phyloP scores from a whole-genome alignment of 2,113 vertebrate genomes.

The Malurus cyaneus region DNA sequence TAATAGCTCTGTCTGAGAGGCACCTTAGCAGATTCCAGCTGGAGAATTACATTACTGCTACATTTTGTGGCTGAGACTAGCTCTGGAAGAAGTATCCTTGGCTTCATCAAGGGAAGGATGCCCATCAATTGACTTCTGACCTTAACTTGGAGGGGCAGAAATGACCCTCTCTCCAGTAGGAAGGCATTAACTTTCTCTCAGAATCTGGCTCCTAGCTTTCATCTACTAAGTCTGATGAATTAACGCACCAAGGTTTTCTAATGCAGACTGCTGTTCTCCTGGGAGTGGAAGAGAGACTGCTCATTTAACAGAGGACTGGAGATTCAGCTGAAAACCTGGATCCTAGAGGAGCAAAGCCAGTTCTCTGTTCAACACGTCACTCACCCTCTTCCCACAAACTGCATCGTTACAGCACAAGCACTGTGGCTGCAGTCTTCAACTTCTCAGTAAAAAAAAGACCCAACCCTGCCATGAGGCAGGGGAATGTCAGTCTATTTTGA shows the following conservation, averaged over 20 bases:
- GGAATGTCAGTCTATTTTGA: slow-evolving; percentile 35
- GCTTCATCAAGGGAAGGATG: neutral
- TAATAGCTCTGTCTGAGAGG: neutral
- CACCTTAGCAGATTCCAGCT: neutral
- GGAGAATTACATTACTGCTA: neutral
- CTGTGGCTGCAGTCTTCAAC: neutral
- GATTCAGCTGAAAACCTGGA: slow-evolving; percentile 19
- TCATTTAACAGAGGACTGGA: slow-evolving; percentile 12
- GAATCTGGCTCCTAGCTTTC: slow-evolving; percentile 6
- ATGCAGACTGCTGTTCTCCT: neutral
- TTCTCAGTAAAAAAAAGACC: slow-evolving; percentile 39
- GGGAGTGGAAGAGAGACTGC: neutral
- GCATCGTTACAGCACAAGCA: neutral
- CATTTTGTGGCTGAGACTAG: neutral
- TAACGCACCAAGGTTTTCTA: slow-evolving; percentile 8
- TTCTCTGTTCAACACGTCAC: neutral
- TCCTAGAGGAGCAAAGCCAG: slow-evolving; percentile 42
- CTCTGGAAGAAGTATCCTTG: neutral
- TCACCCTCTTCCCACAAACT: neutral
- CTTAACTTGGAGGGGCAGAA: neutral
- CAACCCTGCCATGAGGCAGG: neutral
- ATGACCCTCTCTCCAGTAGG: neutral
- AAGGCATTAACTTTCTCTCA: slow-evolving; percentile 27
- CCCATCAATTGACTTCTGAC: neutral
- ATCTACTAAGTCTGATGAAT: slow-evolving; percentile 21